Conservation (phyloP, 1,140 invertebrate species). For the Camponotus vicinus region DNA sequence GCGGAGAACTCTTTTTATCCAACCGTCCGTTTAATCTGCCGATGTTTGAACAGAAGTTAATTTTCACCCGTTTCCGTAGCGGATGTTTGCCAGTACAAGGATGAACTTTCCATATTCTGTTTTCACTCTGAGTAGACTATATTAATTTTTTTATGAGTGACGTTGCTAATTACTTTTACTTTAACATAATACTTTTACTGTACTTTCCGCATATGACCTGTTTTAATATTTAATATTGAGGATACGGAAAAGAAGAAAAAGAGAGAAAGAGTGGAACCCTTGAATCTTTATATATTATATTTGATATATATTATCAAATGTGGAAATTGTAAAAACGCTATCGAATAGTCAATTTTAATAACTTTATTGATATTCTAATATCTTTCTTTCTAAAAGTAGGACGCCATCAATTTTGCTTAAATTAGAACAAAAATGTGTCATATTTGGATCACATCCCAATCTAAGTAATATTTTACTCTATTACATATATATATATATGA, state of each 20-base stretch:
- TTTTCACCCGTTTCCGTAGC: slow-evolving; percentile 55
- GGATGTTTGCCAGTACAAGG: slow-evolving; percentile 45
- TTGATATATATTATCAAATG: not conserved
- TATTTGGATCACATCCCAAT: not conserved
- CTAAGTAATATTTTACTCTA: no score
- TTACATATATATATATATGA: not conserved
- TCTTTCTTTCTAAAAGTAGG: not conserved
- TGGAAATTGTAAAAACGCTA: not conserved
- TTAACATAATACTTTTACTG: slow-evolving; percentile 26
- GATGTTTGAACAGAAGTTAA: slow-evolving; percentile 59
- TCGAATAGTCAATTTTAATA: not conserved
- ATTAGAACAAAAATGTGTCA: not conserved
- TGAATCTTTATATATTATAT: not conserved
- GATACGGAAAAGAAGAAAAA: not conserved
- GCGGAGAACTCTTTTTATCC: slow-evolving; percentile 29
- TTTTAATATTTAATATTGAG: slow-evolving; percentile 11
- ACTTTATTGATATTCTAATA: slow-evolving; percentile 3
- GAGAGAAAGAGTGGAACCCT: not conserved
- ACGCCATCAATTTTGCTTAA: not conserved
- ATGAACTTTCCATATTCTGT: slow-evolving; percentile 48
- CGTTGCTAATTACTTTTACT: slow-evolving; percentile 27
- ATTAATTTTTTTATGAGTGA: slow-evolving; percentile 38
- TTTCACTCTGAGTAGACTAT: slow-evolving; percentile 24
- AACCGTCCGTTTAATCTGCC: slow-evolving; percentile 39
- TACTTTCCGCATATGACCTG: not conserved